Evolutionary conservation across 2,888 invertebrate species (phyloP).

Genomic region (Morpho helenor): DNA sequence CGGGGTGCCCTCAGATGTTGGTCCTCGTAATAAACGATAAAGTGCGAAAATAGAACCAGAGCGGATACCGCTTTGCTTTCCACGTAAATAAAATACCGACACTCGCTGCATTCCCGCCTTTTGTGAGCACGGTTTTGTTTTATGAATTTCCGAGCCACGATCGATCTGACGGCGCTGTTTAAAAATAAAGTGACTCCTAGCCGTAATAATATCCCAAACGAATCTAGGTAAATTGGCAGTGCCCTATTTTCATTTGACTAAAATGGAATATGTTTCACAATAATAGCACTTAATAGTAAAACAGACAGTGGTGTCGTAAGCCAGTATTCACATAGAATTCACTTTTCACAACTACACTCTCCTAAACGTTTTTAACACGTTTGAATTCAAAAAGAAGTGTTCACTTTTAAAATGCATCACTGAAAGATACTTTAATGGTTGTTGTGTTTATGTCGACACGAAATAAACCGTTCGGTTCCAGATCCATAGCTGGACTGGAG

Average conservation of each 20-base stretch:
- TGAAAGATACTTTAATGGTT: neutral
- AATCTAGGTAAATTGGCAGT: slow-evolving; percentile 38
- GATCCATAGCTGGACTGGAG: slow-evolving; percentile 57
- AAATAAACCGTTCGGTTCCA: slow-evolving; percentile 43
- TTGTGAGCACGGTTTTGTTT: slow-evolving; percentile 53
- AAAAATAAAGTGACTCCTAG: slow-evolving; percentile 48
- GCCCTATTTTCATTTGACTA: slow-evolving; percentile 24
- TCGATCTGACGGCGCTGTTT: slow-evolving; percentile 55
- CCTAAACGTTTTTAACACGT: neutral
- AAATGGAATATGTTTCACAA: slow-evolving; percentile 22
- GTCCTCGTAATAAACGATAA: slow-evolving; percentile 69
- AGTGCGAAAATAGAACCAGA: slow-evolving; percentile 72
- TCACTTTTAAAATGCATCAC: slow-evolving; percentile 1
- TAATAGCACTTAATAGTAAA: neutral
- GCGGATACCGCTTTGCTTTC: slow-evolving; percentile 56
- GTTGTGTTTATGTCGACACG: neutral
- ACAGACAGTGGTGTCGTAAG: neutral
- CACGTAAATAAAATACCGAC: slow-evolving; percentile 71
- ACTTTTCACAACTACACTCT: neutral
- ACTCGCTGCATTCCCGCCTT: slow-evolving; percentile 55
- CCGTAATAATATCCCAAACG: slow-evolving; percentile 34
- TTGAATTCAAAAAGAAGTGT: too few relatives aligned
- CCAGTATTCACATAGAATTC: neutral
- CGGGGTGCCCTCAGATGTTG: slow-evolving; percentile 45
- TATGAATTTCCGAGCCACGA: slow-evolving; percentile 53